Base-by-base conservation (phyloP, 2,797 vertebrate species). In the Syngnathus acus region DNA sequence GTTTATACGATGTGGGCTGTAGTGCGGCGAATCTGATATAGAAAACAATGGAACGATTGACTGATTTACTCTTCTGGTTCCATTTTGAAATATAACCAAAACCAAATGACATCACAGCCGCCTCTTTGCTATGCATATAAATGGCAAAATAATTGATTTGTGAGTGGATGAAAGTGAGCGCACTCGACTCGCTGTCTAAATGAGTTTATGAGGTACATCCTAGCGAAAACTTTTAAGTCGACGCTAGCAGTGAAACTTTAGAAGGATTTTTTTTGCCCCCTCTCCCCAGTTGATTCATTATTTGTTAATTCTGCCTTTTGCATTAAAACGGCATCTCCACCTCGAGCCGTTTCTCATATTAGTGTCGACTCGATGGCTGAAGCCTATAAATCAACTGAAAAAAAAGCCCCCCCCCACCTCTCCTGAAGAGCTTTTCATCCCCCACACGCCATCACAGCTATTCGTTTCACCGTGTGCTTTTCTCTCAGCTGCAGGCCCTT, bases 381-480 rank as follows among this genome's bases (percentile, higher is more conserved):
- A 39, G 50, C 50, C 57, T 32, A 32, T 32, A 32, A 32, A 32
- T 32, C 32, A 32, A 32, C 32, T 26, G 26, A 26, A 26, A 26
- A 26, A 26, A 32, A 4, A 4, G 3, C 32, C 32, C 32, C 38
- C 3, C 45, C 38, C 42, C 42, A 11, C 42, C 42, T 9, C 16
- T 68, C 61, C 60, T 64, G 73, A 51, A 62, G 67, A 62, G 65
- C 58, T 58, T 67, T 59, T 53, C 9, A 2, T 0, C 57, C n/a
- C 23, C 65, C 62, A 21, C 72, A 19, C 55, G 61, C 70, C 62
- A 47, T 61, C 72, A 76, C 69, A 58, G 47, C 68, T 62, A 75
- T 68, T 76, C 45, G 72, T 71, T 71, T 68, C 47, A 64, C 75
- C 63, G 50, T 69, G 69, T 37, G 69, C 70, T 74, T 75, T 65